Evolutionary conservation across 2,888 invertebrate species (phyloP).

Genomic region (Andrena minutula): DNA sequence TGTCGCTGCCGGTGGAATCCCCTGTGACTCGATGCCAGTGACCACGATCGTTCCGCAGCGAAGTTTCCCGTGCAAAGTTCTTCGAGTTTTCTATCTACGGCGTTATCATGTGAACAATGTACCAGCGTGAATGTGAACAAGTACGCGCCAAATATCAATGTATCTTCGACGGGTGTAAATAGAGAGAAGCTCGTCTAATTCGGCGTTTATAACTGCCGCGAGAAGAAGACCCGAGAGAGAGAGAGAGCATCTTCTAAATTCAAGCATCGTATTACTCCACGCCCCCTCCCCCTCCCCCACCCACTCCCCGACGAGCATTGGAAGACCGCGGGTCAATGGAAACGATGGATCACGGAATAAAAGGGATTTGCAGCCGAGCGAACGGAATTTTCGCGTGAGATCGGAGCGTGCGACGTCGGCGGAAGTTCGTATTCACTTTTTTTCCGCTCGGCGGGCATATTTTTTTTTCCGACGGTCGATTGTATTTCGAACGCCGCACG

Average conservation of each 20-base stretch:
- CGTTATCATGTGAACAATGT: conserved; percentile 8
- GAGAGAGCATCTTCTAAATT: not conserved
- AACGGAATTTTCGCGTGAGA: not conserved
- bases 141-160: not conserved
- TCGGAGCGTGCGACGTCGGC: not conserved
- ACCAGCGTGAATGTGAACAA: not conserved
- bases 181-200: conserved; percentile 21
- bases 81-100: conserved; percentile 9
- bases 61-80: not conserved
- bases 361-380: not conserved
- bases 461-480: conserved; percentile 68
- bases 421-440: not conserved
- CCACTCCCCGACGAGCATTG: too few relatives aligned
- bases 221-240: conserved; percentile 13
- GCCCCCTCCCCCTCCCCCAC: too few relatives aligned
- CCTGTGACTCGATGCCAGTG: conserved; percentile 50
- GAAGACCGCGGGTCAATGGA: not conserved
- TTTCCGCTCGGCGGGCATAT: conserved; percentile 35
- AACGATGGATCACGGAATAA: not conserved
- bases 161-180: conserved; percentile 29
- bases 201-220: conserved; percentile 16
- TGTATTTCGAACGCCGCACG: conserved; percentile 42
- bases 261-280: too few relatives aligned
- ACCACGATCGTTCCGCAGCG: conserved; percentile 26
- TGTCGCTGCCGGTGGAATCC: conserved; percentile 41